A percentile compares a stretch with the other conserved stretches of the same genome.
These are phyloP conservation scores for Eulemur rufifrons DNA, from an alignment of 2,113 vertebrate species.

Conservation along the genomic window DNA sequence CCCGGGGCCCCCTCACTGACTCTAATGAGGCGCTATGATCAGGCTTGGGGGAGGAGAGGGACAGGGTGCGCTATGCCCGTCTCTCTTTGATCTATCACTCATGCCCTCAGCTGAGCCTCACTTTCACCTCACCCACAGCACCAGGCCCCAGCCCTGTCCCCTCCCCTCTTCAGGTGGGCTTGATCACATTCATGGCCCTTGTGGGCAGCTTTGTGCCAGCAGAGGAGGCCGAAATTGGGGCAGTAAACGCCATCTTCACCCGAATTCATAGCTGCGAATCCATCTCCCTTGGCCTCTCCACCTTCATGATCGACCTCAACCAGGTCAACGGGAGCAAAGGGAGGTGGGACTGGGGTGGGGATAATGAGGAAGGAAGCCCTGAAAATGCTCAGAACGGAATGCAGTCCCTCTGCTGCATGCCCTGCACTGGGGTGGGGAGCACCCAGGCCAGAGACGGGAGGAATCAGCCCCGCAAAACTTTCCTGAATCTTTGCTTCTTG, in stretches of 20 bases:
- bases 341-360: neutral
- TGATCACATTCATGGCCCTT: slow-evolving; percentile 97
- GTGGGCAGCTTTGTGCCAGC: slow-evolving; percentile 96
- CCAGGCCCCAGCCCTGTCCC: neutral
- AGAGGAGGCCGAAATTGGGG: slow-evolving; percentile 93
- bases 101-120: neutral
- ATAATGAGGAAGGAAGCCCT: neutral
- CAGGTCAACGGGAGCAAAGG: slow-evolving; percentile 81
- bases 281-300: slow-evolving; percentile 96
- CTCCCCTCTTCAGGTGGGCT: slow-evolving; percentile 87
- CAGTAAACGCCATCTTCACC: slow-evolving; percentile 95
- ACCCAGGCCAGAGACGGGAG: neutral
- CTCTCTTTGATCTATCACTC: neutral
- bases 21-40: neutral
- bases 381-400: neutral
- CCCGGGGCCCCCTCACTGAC: neutral
- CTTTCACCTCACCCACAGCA: neutral
- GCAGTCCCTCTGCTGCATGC: neutral
- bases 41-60: neutral
- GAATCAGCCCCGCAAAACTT: neutral
- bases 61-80: neutral
- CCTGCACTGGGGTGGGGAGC: neutral
- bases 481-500: neutral
- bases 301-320: slow-evolving; percentile 98
- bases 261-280: slow-evolving; percentile 96